Percentiles rank a stretch among this genome's conserved stretches.
Conservation (phyloP, 2,888 invertebrate genomes). For the Tethea ocularis region DNA sequence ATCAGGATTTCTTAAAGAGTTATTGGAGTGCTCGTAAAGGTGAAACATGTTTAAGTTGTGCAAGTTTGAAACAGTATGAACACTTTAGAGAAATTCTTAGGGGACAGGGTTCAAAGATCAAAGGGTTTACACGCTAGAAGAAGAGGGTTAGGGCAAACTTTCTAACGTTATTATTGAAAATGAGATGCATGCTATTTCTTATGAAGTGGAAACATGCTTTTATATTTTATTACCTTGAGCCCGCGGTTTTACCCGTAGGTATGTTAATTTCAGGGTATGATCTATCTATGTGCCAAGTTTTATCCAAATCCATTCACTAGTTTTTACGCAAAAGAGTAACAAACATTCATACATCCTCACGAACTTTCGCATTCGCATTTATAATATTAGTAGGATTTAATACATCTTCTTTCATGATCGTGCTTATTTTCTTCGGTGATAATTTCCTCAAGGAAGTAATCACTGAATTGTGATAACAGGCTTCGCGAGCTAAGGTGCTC, state of each 20-base stretch:
- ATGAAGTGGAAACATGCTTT: background rate
- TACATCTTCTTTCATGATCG: background rate
- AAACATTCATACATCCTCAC: too few relatives aligned
- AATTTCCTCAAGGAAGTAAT: background rate
- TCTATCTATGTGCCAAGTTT: too few relatives aligned
- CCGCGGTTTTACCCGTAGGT: too few relatives aligned
- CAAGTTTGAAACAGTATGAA: background rate
- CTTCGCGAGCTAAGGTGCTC: background rate
- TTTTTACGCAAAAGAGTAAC: too few relatives aligned
- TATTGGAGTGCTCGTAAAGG: background rate
- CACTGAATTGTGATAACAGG: background rate
- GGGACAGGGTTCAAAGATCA: background rate
- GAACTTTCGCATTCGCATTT: too few relatives aligned
- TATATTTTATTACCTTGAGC: too few relatives aligned
- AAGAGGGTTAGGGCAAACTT: background rate
- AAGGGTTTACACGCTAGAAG: background rate
- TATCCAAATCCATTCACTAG: too few relatives aligned
- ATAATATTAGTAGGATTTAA: background rate
- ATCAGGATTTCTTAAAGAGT: background rate
- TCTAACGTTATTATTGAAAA: background rate
- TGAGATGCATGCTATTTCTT: background rate
- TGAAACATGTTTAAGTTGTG: slow-evolving; percentile 8
- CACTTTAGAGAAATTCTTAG: background rate
- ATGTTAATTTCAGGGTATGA: too few relatives aligned
- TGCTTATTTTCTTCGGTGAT: background rate